These are phyloP conservation scores for Sula dactylatra DNA, from an alignment of 2,113 vertebrate species.

Conservation along the genomic window DNA sequence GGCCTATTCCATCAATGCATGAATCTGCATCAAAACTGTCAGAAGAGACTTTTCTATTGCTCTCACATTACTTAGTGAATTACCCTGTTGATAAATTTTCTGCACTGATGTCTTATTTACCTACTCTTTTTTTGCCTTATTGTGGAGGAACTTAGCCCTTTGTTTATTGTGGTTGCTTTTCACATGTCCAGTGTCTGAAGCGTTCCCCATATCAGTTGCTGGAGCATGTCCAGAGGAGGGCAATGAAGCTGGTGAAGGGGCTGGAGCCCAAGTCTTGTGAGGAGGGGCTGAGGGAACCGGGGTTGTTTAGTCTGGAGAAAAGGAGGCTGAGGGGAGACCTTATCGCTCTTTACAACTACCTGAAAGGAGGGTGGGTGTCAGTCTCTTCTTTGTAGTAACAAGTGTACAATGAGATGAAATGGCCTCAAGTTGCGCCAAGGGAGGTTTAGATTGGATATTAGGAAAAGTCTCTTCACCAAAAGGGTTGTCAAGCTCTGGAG, in stretches of 20 bases:
- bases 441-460: neutral
- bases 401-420: neutral
- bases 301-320: neutral
- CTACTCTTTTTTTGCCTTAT: neutral
- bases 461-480: neutral
- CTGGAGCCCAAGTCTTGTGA: neutral
- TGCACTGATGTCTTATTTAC: neutral
- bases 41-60: neutral
- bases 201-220: neutral
- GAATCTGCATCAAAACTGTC: neutral
- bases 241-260: neutral
- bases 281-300: neutral
- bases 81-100: neutral
- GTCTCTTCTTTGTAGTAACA: no score
- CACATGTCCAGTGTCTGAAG: neutral
- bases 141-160: neutral
- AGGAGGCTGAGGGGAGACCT: neutral
- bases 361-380: neutral
- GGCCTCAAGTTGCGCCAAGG: accelerated
- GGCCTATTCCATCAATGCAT: neutral
- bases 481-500: neutral
- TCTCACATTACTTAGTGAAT: neutral
- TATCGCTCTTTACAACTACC: neutral
- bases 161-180: neutral
- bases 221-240: neutral